phyloP scores from a whole-genome alignment of 2,113 vertebrate species.

The Rhadina sibilatrix region DNA sequence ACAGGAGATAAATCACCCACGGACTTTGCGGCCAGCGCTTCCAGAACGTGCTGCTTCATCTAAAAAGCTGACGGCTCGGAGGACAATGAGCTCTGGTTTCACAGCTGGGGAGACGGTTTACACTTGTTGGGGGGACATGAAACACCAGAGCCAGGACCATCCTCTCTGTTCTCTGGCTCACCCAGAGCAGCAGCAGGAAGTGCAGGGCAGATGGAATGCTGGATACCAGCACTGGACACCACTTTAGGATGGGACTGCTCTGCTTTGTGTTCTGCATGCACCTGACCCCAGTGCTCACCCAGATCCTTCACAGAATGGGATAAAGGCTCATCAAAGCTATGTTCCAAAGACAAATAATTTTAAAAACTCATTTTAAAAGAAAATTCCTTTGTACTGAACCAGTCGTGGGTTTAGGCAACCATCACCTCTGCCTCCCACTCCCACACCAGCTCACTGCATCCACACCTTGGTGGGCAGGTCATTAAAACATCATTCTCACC shows the following conservation, averaged over 20 bases:
- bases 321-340: neutral
- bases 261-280: accelerated
- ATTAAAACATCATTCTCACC: neutral
- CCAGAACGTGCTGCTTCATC: constrained; percentile 47
- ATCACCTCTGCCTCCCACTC: neutral
- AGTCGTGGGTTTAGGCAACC: neutral
- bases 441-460: neutral
- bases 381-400: neutral
- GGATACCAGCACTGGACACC: neutral
- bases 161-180: neutral
- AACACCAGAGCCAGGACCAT: neutral
- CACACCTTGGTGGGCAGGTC: neutral
- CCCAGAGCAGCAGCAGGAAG: neutral
- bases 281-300: neutral
- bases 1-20: constrained; percentile 10
- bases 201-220: neutral
- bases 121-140: neutral
- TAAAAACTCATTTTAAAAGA: neutral
- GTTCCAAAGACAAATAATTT: neutral
- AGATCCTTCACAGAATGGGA: neutral
- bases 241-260: neutral
- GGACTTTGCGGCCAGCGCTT: neutral
- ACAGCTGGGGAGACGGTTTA: neutral
- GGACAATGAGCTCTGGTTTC: constrained; percentile 37
- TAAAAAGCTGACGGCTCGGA: neutral